These are phyloP conservation scores for Corvus cornix DNA, from an alignment of 2,113 vertebrate genomes.

Conservation along the genomic window DNA sequence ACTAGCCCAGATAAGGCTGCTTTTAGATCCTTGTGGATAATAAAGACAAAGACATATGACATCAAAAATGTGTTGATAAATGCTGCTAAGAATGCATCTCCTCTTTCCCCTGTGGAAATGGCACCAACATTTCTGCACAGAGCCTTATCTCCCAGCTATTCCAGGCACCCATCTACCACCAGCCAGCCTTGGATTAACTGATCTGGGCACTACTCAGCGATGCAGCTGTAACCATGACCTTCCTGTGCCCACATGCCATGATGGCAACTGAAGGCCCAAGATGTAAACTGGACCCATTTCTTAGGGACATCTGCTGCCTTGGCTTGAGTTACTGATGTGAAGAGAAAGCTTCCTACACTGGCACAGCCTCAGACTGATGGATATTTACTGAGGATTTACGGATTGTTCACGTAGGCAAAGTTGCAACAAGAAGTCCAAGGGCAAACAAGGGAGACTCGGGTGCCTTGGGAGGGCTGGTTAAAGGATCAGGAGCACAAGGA, in stretches of 20 bases:
- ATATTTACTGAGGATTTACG: accelerated
- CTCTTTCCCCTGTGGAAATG: neutral
- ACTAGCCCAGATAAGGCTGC: slow-evolving; percentile 22
- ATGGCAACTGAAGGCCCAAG: too few species aligned
- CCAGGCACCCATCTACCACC: neutral
- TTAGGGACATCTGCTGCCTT: neutral
- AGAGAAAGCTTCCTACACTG: neutral
- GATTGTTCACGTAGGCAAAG: neutral
- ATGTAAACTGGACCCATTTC: neutral
- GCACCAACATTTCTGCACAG: neutral
- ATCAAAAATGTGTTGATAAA: neutral
- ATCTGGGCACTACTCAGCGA: neutral
- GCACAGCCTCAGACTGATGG: neutral
- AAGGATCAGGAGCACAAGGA: neutral
- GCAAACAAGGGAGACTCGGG: neutral
- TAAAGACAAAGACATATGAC: neutral
- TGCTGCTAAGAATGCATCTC: neutral
- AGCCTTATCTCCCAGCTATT: neutral
- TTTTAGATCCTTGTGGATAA: neutral
- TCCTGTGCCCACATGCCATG: accelerated
- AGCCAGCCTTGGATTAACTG: neutral
- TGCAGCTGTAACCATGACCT: neutral
- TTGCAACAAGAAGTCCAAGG: neutral
- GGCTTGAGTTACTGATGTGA: too few species aligned
- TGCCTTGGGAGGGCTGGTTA: neutral